Base-by-base conservation (phyloP, 2,888 invertebrate genomes). In the Erebia palarica region DNA sequence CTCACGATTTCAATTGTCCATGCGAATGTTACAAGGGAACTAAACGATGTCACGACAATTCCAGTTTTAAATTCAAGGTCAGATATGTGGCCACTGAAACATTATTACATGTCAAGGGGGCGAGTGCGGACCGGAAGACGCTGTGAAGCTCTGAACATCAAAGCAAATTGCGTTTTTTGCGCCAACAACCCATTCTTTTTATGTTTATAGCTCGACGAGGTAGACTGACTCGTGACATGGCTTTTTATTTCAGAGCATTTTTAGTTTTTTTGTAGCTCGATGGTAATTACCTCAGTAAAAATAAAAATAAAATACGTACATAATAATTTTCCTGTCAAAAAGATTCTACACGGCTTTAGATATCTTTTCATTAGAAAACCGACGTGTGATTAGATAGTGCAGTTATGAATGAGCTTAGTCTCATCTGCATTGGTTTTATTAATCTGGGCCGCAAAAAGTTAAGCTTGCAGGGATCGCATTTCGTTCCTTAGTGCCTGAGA, bases 1-100 rank as follows among this genome's bases (percentile, higher is more conserved):
- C 92, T 92, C 92, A 92, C 92, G 92, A 90, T 91, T 92, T 89
- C 92, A 90, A 92, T 91, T 91, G 92, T 91, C 92, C 91, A 90
- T 90, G 90, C 89, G 83, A 91, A 91, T 91, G 90, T 91, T 90
- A 88, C 85, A 84, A 82, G 85, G 84, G 86, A 87, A 88, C 87
- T 87, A 88, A 91, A 89, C 90, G 89, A 88, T 91, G 91, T 91
- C 92, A 89, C 90, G 91, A 86, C 87, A 86, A 90, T 90, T 84
- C 86, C 84, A 89, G 87, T 87, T 89, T 88, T 82, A 88, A 86
- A 90, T 91, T 89, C 90, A 92, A 92, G 92, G 92, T 90, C 90
- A 87, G 85, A 86, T 86, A 87, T 90, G 84, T 85, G 83, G 82
- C 82, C 77, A 80, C 84, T 82, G 84, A 85, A 84, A 85, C 82